Evolutionary conservation across 2,797 vertebrate species (phyloP).

Genomic region (Hydrolagus colliei): DNA sequence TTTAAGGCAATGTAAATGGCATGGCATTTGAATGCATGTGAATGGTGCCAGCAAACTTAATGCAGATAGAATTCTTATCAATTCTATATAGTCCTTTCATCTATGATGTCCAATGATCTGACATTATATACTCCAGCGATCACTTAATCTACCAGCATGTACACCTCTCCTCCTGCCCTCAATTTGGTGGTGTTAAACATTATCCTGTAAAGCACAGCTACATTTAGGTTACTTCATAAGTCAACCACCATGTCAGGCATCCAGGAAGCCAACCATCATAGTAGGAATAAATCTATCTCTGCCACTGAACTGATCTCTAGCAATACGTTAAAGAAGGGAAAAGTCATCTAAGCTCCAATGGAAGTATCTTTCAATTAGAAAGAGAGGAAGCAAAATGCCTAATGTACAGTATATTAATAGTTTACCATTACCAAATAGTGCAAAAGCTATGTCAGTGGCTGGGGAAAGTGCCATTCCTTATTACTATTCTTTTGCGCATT

Average conservation of each 20-base stretch:
- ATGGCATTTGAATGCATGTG: slow-evolving; percentile 3
- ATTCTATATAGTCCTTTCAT: neutral
- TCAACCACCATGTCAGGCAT: neutral
- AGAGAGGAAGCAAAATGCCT: neutral
- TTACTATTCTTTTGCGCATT: neutral
- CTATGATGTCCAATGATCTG: neutral
- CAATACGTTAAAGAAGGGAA: neutral
- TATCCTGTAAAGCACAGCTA: neutral
- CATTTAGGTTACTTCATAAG: neutral
- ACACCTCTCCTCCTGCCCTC: neutral
- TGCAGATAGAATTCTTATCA: neutral
- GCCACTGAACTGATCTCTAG: neutral
- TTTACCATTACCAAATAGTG: neutral
- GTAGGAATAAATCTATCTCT: neutral
- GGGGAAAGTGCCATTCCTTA: too few relatives aligned
- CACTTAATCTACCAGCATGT: neutral
- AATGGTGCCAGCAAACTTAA: neutral
- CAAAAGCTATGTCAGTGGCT: neutral
- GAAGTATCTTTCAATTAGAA: neutral
- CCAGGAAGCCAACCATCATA: neutral
- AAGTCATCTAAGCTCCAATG: neutral
- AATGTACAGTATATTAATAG: neutral
- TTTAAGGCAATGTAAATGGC: neutral
- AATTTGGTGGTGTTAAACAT: neutral
- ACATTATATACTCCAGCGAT: neutral